Conservation (phyloP, 2,888 invertebrate species). For the Acanthosepion esculentum region DNA sequence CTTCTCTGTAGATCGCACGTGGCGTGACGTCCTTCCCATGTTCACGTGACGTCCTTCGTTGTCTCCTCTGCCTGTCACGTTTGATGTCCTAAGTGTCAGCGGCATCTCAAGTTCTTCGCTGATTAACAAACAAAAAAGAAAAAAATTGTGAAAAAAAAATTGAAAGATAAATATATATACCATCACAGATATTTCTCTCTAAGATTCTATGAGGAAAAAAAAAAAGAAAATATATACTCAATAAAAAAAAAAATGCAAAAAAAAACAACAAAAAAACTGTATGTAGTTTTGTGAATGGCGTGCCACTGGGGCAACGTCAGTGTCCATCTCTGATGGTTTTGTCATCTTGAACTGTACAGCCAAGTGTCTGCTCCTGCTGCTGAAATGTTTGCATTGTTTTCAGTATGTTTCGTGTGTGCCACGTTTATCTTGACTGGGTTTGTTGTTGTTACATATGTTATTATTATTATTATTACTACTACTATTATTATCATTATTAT, state of each 20-base stretch:
- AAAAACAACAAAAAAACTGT: constrained; percentile 4
- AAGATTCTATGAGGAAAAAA: constrained; percentile 37
- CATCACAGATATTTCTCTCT: constrained; percentile 44
- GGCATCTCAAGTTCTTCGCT: constrained; percentile 48
- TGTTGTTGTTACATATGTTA: constrained; percentile 46
- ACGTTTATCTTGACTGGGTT: constrained; percentile 46
- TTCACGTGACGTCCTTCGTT: constrained; percentile 49
- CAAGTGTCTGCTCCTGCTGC: constrained; percentile 45
- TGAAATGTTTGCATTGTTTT: constrained; percentile 35
- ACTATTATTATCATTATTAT: not conserved
- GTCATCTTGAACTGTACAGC: constrained; percentile 41
- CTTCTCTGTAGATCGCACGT: constrained; percentile 49
- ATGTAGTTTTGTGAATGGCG: constrained; percentile 47
- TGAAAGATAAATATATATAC: constrained; percentile 34
- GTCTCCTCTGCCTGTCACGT: constrained; percentile 49
- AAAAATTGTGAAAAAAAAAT: not conserved
- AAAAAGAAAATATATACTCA: constrained; percentile 11
- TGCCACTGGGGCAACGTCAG: constrained; percentile 48
- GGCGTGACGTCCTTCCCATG: constrained; percentile 49
- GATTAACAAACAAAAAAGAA: constrained; percentile 25
- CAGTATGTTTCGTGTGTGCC: constrained; percentile 47
- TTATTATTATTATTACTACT: constrained; percentile 7
- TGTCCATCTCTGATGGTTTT: constrained; percentile 39
- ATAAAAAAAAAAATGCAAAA: constrained; percentile 38
- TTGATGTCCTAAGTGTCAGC: constrained; percentile 49